These are phyloP conservation scores for Istiophorus platypterus DNA, from an alignment of 2,113 vertebrate species.

Conservation along the genomic window DNA sequence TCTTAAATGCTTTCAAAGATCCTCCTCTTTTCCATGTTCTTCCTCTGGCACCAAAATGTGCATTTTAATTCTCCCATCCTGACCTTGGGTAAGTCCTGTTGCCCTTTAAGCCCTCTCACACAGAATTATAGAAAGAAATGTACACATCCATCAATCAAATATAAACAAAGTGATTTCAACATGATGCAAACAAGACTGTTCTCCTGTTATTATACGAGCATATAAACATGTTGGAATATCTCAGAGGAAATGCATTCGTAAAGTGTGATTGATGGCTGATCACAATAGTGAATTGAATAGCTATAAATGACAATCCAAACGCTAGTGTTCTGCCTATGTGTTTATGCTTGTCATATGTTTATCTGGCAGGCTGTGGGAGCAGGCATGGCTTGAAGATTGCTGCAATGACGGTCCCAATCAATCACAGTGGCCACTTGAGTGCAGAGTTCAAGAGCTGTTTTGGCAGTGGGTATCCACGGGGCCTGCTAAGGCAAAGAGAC, in stretches of 20 bases:
- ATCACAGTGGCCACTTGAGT: slow-evolving; percentile 74
- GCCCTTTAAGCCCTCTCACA: slow-evolving; percentile 42
- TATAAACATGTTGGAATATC: slow-evolving; percentile 26
- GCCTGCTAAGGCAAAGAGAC: slow-evolving; percentile 70
- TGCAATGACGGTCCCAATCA: slow-evolving; percentile 77
- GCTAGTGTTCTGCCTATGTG: slow-evolving; percentile 48
- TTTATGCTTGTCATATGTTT: slow-evolving; percentile 60
- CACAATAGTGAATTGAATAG: slow-evolving; percentile 41
- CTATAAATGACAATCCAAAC: slow-evolving; percentile 14
- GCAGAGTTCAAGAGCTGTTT: slow-evolving; percentile 71
- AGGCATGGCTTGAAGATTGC: slow-evolving; percentile 50
- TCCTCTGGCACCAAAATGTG: neutral
- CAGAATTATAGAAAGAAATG: slow-evolving; percentile 39
- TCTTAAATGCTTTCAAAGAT: slow-evolving; percentile 37
- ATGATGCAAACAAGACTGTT: slow-evolving; percentile 32
- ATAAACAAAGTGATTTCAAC: slow-evolving; percentile 40
- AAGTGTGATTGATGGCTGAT: slow-evolving; percentile 51
- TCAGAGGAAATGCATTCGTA: slow-evolving; percentile 34
- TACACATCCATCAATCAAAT: slow-evolving; percentile 24
- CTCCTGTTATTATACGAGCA: neutral
- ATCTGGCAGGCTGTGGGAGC: slow-evolving; percentile 35
- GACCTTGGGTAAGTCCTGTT: slow-evolving; percentile 40
- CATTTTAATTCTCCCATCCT: slow-evolving; percentile 11
- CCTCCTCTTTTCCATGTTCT: slow-evolving; percentile 10
- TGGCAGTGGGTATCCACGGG: slow-evolving; percentile 62